Percentiles rank a stretch among this genome's conserved stretches.
Conservation (phyloP, 2,888 invertebrate species). For the Coelinius sp. region DNA sequence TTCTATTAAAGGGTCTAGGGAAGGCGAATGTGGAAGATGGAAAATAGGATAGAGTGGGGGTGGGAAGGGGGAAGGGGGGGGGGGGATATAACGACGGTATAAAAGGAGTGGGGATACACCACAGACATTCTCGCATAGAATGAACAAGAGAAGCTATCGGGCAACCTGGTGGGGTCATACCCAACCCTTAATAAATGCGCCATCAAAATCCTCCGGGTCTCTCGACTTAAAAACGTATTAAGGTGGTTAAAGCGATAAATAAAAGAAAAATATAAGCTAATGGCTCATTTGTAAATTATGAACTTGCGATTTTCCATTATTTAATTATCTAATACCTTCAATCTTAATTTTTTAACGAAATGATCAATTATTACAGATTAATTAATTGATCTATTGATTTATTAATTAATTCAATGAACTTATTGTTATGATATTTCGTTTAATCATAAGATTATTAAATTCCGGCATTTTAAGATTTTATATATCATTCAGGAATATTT, state of each 20-base stretch:
- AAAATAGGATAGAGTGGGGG: slow-evolving; percentile 31
- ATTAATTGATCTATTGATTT: neutral
- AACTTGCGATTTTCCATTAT: neutral
- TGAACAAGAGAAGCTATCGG: slow-evolving; percentile 42
- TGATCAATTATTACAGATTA: neutral
- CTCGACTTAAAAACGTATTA: slow-evolving; percentile 41
- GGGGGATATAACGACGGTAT: slow-evolving; percentile 47
- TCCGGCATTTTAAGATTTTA: too few relatives aligned
- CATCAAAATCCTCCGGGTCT: slow-evolving; percentile 47
- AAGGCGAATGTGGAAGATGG: slow-evolving; percentile 39
- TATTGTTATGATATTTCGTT: too few relatives aligned
- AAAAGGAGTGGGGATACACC: slow-evolving; percentile 47
- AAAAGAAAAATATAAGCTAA: slow-evolving; percentile 2
- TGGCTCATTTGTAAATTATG: slow-evolving; percentile 29
- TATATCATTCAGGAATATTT: neutral
- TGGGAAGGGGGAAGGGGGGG: slow-evolving; percentile 42
- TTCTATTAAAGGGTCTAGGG: slow-evolving; percentile 64
- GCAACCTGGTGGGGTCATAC: slow-evolving; percentile 53
- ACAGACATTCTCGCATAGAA: slow-evolving; percentile 40
- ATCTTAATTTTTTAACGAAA: too few relatives aligned
- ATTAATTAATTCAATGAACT: neutral
- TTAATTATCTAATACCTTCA: too few relatives aligned
- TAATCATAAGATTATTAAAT: too few relatives aligned
- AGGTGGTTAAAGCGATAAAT: slow-evolving; percentile 26
- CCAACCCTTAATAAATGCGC: slow-evolving; percentile 65